Evolutionary conservation across 1,140 invertebrate species (phyloP), one percentile per base, ranked within the genome.

Genomic region (Drosophila paulistorum): DNA sequence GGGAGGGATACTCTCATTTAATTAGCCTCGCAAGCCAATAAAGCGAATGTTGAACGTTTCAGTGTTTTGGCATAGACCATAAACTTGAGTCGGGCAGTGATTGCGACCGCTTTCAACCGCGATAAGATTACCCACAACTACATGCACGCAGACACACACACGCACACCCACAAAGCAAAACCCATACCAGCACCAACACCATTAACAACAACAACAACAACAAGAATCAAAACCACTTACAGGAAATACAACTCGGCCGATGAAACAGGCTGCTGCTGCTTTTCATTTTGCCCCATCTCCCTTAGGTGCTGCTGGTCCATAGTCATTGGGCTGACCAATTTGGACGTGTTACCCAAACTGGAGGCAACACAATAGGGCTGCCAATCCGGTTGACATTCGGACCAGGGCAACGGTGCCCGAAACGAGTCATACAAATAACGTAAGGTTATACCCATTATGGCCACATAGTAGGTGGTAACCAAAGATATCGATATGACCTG

Each of bases 391-490:
- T 93, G 92, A 78, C 96, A 96, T 35, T 93, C 85, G n/a, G 95
- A 86, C 96, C 96, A 96, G 1, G 95, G 95, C 41, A 96, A 92
- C 1, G 94, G 92, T 0, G 92, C 79, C 30, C 93, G 90, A 80
- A 96, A 96, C 55, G 95, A 95, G 72, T 94, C 94, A 17, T 94
- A 92, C 54, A 96, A 91, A 82, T 96, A 96, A 76, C 94, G 95
- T 6, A 96, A 81, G 17, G 95, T 95, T 83, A 96, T 93, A 7
- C 95, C 94, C 84, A 96, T 96, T 70, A 96, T 94, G 11, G 95
- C 94, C 41, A 95, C 95, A 90, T 96, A 96, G 91, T 96, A 96
- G 1, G 95, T 94, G 48, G 95, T 93, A 13, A 97, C 94, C 54
- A 96, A 93, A 64, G 94, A 94, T 42, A 96, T 95, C 0, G 96